These are phyloP conservation scores for Athripsodes cinereus DNA, from an alignment of 2,888 invertebrate species.

Conservation along the genomic window DNA sequence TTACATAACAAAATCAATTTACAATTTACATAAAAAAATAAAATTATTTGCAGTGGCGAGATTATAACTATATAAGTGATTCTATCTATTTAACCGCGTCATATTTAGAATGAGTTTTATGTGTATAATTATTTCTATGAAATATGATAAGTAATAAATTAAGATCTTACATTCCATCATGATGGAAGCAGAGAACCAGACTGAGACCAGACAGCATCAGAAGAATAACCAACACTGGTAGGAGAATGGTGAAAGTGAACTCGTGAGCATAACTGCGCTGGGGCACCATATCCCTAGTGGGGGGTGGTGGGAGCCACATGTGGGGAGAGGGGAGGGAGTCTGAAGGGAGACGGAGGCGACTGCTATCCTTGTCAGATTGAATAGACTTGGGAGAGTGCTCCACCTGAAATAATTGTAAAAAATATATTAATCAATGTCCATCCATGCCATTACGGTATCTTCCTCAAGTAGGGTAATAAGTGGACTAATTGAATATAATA, in stretches of 20 bases:
- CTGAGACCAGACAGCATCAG: slow-evolving; percentile 61
- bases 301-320: slow-evolving; percentile 36
- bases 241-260: slow-evolving; percentile 61
- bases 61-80: too few species aligned
- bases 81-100: too few species aligned
- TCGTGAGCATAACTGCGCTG: slow-evolving; percentile 63
- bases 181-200: slow-evolving; percentile 68
- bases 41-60: too few species aligned
- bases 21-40: background rate
- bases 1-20: too few species aligned
- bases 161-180: slow-evolving; percentile 71
- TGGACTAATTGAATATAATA: too few species aligned
- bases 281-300: slow-evolving; percentile 55
- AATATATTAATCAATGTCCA: too few species aligned
- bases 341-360: background rate
- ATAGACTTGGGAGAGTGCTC: background rate
- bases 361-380: background rate
- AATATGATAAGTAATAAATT: too few species aligned
- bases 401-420: too few species aligned
- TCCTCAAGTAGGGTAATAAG: too few species aligned
- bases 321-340: background rate
- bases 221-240: slow-evolving; percentile 62
- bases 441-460: too few species aligned
- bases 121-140: too few species aligned
- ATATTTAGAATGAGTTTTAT: too few species aligned